Base-by-base conservation (phyloP, 2,797 vertebrate genomes). In the Columba guinea region DNA sequence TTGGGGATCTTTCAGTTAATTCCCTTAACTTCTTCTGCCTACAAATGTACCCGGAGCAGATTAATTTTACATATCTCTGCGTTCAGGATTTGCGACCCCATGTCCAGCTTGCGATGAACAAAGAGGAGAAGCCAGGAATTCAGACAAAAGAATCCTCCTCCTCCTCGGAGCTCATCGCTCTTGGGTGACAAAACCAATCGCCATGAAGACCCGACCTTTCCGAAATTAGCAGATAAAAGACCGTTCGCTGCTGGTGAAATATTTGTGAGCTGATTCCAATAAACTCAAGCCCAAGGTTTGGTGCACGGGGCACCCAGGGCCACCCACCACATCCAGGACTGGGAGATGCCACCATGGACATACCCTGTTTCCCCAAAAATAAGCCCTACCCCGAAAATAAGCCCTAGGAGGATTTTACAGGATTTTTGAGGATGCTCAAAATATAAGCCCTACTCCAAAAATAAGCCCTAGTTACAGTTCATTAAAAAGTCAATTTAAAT, bases 11-110 rank as follows among this genome's bases (percentile, higher is more conserved):
- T 84, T 67, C 67, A 0, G 5, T 27, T 87, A 87, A 93, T 95
- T 94, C 89, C 89, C 80, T n/a, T 13, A 41, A 87, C 71, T 93
- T 96, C 90, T 51, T 46, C 77, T 73, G 83, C 86, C 73, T 91
- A 51, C 87, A 89, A 74, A 94, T 55, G 81, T 1, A 74, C 37
- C 67, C 1, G 0, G 37, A 41, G 73, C 39, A 81, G 44, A 70
- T 15, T 35, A 48, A 91, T 59, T 73, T 59, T 17, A 35, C 73
- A 15, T 65, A 56, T 27, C 34, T 51, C 84, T 17, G 56, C 69
- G 59, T 89, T 73, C 13, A 2, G 44, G 34, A 77, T 62, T 80
- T 51, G 4, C 4, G 65, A 90, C 68, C 90, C 75, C 76, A 9
- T 55, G 73, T 76, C 46, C 10, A 56, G n/a, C 30, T 41, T 11